Conservation (phyloP, 2,113 vertebrate species). For the Channa maculata region DNA sequence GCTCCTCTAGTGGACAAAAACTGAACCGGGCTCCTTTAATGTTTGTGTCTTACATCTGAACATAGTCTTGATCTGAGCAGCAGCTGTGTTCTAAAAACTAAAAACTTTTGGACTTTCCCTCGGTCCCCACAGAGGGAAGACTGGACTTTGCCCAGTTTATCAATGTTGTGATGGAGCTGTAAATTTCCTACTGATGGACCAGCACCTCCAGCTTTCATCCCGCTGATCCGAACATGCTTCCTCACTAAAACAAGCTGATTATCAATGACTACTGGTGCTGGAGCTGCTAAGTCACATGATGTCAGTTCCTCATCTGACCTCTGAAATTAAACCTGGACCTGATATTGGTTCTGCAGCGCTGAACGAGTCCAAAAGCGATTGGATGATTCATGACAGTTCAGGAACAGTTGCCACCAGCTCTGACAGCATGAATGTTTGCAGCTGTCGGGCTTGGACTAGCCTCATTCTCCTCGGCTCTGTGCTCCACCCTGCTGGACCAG, state of each 20-base stretch:
- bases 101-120: too few relatives aligned
- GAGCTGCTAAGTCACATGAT: neutral
- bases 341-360: neutral
- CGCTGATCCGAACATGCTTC: too few relatives aligned
- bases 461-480: neutral
- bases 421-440: slow-evolving; percentile 23
- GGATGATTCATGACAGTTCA: neutral
- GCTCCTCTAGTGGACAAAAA: too few relatives aligned
- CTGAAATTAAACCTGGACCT: neutral
- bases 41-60: too few relatives aligned
- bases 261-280: neutral
- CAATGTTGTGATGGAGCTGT: too few relatives aligned
- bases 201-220: too few relatives aligned
- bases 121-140: too few relatives aligned
- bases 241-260: too few relatives aligned
- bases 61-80: too few relatives aligned
- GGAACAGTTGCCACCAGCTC: slow-evolving; percentile 10
- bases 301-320: neutral
- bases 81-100: too few relatives aligned
- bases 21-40: too few relatives aligned
- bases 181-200: neutral
- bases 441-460: slow-evolving; percentile 17
- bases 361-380: neutral
- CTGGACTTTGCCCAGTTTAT: too few relatives aligned
- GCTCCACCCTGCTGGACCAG: slow-evolving; percentile 12